These are phyloP conservation scores for Apodemia zela DNA, from an alignment of 2,888 invertebrate species.

Conservation along the genomic window DNA sequence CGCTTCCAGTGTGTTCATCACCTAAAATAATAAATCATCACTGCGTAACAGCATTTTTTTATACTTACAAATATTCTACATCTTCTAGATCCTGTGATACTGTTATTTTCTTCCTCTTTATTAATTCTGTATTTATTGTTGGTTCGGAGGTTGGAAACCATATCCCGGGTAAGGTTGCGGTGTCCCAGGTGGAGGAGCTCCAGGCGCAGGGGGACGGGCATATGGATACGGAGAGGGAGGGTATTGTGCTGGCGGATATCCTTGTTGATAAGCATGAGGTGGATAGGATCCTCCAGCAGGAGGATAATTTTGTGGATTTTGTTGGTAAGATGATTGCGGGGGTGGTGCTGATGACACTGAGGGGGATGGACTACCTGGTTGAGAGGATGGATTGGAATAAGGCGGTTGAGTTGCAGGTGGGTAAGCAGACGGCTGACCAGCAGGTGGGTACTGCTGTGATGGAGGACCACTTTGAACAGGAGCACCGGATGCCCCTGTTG, in stretches of 20 bases:
- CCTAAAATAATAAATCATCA: not conserved
- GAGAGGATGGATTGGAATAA: constrained; percentile 77
- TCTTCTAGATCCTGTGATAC: not conserved
- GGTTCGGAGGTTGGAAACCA: constrained; percentile 89
- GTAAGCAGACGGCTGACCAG: constrained; percentile 83
- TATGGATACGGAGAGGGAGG: constrained; percentile 81
- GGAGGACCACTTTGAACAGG: constrained; percentile 77
- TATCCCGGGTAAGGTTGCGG: constrained; percentile 89
- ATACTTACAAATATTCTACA: not conserved
- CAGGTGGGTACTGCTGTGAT: constrained; percentile 82
- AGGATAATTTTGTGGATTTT: constrained; percentile 73
- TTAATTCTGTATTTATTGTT: constrained; percentile 60
- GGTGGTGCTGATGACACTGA: constrained; percentile 79
- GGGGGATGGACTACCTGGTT: constrained; percentile 75
- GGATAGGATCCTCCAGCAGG: constrained; percentile 69
- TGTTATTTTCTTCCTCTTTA: not conserved
- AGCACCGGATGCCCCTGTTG: constrained; percentile 72
- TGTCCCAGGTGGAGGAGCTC: constrained; percentile 85
- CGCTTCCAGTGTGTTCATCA: not conserved
- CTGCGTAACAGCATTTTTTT: not conserved
- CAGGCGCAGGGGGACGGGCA: constrained; percentile 81
- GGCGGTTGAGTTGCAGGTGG: constrained; percentile 82
- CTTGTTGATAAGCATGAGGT: constrained; percentile 76
- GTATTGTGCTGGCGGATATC: constrained; percentile 76
- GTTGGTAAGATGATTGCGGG: constrained; percentile 77